A percentile compares a stretch with the other conserved stretches of the same genome.
phyloP scores from a whole-genome alignment of 2,888 invertebrate genomes.

The Orchesella flavescens region DNA sequence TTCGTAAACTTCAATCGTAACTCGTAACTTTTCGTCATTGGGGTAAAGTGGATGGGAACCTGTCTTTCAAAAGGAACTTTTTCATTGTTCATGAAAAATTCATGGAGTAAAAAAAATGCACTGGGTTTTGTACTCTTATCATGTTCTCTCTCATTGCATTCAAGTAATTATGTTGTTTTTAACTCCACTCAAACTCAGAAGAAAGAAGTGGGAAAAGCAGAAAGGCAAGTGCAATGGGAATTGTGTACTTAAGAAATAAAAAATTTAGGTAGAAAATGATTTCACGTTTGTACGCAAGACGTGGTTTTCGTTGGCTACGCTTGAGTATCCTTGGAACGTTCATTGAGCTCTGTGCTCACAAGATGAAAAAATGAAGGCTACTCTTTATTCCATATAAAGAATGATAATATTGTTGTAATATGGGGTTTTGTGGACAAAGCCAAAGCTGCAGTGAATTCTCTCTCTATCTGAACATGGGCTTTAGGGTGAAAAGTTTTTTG shows the following conservation, averaged over 20 bases:
- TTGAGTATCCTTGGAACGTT: constrained; percentile 66
- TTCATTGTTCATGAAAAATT: not conserved
- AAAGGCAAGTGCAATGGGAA: constrained; percentile 13
- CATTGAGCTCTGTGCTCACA: constrained; percentile 62
- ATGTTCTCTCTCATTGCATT: not conserved
- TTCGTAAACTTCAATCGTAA: not conserved
- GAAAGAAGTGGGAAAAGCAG: constrained; percentile 2
- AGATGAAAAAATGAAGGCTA: not conserved
- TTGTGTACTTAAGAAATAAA: not conserved
- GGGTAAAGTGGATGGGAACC: not conserved
- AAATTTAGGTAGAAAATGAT: not conserved
- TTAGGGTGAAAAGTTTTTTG: not conserved
- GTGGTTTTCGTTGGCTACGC: not conserved
- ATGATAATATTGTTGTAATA: not conserved
- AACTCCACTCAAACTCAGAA: not conserved
- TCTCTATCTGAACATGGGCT: not conserved
- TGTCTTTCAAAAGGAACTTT: too few species aligned
- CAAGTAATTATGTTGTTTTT: not conserved
- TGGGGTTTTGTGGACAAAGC: constrained; percentile 27
- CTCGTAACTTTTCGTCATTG: not conserved
- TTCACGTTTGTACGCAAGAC: not conserved
- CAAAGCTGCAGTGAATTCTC: constrained; percentile 23
- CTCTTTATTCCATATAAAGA: constrained; percentile 2
- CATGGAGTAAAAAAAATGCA: not conserved
- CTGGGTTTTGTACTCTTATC: not conserved